Percentiles rank a stretch among this genome's conserved stretches.
These are phyloP conservation scores for Pseudococcus longispinus DNA, from an alignment of 2,888 invertebrate genomes.

Conservation along the genomic window DNA sequence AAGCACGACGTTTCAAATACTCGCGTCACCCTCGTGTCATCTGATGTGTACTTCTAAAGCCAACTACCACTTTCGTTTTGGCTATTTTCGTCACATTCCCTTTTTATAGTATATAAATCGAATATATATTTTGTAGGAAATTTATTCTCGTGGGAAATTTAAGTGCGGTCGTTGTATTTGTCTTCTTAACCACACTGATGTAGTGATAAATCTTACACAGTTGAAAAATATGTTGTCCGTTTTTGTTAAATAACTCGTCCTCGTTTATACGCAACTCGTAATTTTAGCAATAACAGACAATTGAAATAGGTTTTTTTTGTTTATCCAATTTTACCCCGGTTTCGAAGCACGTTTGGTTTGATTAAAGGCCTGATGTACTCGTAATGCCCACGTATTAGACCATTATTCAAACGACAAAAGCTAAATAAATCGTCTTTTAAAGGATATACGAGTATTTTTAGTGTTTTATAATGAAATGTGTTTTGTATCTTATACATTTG, in stretches of 20 bases:
- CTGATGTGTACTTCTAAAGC: background rate
- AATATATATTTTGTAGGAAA: background rate
- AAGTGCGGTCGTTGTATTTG: constrained; percentile 35
- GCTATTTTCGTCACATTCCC: background rate
- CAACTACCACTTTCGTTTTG: background rate
- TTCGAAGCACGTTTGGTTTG: background rate
- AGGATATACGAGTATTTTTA: too few species aligned
- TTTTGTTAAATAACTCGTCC: constrained; percentile 39
- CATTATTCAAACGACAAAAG: too few species aligned
- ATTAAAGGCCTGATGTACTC: too few species aligned
- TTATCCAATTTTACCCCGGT: background rate
- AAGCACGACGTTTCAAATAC: background rate
- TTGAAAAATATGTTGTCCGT: constrained; percentile 27
- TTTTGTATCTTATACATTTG: too few species aligned
- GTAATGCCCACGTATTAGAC: too few species aligned
- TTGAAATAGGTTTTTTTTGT: background rate
- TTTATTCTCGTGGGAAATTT: constrained; percentile 40
- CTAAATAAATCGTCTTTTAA: too few species aligned
- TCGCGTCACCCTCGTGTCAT: background rate
- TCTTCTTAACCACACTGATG: constrained; percentile 1
- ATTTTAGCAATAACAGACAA: background rate
- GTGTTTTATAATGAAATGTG: too few species aligned
- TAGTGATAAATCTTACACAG: constrained; percentile 26
- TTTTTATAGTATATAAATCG: constrained; percentile 11
- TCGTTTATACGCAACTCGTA: background rate